Percentiles rank a stretch among this genome's conserved stretches.
Evolutionary conservation across 1,140 invertebrate genomes (phyloP).

Genomic region (Panagrolaimus sp.): DNA sequence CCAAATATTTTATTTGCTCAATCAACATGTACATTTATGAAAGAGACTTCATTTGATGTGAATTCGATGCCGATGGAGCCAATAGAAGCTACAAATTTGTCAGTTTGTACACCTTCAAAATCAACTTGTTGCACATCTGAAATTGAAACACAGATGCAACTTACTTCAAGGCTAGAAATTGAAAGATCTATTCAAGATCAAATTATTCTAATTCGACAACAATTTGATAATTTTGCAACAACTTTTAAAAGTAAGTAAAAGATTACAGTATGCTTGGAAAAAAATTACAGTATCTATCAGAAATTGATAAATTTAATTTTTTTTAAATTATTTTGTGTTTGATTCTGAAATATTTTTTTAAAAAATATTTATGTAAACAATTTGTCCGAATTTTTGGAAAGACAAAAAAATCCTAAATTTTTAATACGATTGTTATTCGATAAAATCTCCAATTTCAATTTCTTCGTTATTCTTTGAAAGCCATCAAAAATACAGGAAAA

Average conservation of each 20-base stretch:
- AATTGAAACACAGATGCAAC: constrained; percentile 11
- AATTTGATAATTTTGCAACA: constrained; percentile 6
- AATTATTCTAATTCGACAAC: not conserved
- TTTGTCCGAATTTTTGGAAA: not conserved
- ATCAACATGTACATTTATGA: not conserved
- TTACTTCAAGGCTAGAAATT: not conserved
- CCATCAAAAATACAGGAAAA: not conserved
- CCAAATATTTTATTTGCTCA: not conserved
- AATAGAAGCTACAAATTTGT: not conserved
- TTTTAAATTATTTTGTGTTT: not conserved
- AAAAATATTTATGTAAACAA: not conserved
- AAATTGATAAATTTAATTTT: not conserved
- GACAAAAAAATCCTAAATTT: not conserved
- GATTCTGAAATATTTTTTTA: not conserved
- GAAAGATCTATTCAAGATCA: constrained; percentile 11
- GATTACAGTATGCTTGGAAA: too few relatives aligned
- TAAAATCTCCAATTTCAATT: not conserved
- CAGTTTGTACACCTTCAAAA: not conserved
- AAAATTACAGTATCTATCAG: too few relatives aligned
- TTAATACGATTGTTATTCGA: not conserved
- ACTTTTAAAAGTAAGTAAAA: not conserved
- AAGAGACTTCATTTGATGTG: not conserved
- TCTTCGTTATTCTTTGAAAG: not conserved
- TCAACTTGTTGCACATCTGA: constrained; percentile 12
- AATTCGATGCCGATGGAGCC: not conserved